Evolutionary conservation across 2,888 invertebrate genomes (phyloP), one percentile per base, ranked within the genome.

Genomic region (Tyria jacobaeae): DNA sequence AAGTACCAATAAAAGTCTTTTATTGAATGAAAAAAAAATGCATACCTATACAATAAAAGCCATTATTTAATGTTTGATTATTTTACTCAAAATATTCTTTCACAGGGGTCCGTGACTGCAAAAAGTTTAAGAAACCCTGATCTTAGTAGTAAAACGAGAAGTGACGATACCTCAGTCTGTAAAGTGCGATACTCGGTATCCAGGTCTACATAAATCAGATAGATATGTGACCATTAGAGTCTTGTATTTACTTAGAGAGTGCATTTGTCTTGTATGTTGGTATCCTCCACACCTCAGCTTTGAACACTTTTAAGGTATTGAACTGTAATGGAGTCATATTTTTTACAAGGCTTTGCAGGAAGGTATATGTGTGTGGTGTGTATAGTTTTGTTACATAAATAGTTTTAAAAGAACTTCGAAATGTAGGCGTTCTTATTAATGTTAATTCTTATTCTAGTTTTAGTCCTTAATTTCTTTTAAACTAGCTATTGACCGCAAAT

Each of bases 131-230:
- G n/a, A n/a, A n/a, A n/a, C n/a, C n/a, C n/a, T n/a, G n/a, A n/a
- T n/a, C n/a, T n/a, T n/a, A n/a, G n/a, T 25, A 57, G 25, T 52
- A 48, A 51, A 72, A 73, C 44, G 53, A 71, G 60, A 41, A 73
- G 27, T 60, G 57, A 71, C 66, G 64, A 58, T 52, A 44, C 52
- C 34, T 31, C 17, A 9, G 41, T 2, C 48, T 17, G 39, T 52
- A 27, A 49, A 25, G 48, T 35, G 24, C 56, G 54, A 61, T 41
- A 5, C 15, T 25, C 14, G 21, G 9, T 50, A n/a, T 24, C 5
- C n/a, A 24, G 35, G 39, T 51, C 7, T 9, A 5, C 48, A 24
- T 54, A 39, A n/a, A n/a, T n/a, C n/a, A n/a, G n/a, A 34, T 21
- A 24, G 48, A n/a, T 21, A 34, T 53, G 39, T 53, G 35, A n/a